Percentiles rank a stretch among this genome's conserved stretches.
Evolutionary conservation across 2,797 vertebrate genomes (phyloP).

Genomic region (Anguilla obscura): DNA sequence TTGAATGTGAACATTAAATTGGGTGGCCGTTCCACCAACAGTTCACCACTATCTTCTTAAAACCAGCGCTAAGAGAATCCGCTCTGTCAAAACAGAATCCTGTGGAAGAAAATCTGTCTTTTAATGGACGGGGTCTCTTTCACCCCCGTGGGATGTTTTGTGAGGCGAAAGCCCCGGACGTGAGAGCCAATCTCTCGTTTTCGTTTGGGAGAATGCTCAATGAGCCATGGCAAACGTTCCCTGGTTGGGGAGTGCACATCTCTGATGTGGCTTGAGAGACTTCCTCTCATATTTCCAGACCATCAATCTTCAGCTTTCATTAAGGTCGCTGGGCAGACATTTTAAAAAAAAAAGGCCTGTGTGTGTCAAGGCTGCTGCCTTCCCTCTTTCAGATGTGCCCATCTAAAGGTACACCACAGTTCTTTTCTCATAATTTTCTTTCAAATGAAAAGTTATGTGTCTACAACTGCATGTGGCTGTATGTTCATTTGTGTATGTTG

Average conservation of each 20-base stretch:
- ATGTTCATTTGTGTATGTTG: not conserved
- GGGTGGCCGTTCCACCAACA: not conserved
- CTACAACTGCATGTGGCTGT: not conserved
- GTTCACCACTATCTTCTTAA: not conserved
- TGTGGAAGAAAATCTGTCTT: constrained; percentile 13
- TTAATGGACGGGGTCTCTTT: constrained; percentile 15
- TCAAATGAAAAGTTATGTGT: not conserved
- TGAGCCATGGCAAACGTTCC: not conserved
- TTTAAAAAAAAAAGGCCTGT: constrained; percentile 5
- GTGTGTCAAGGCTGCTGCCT: not conserved
- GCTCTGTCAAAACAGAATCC: constrained; percentile 21
- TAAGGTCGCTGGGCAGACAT: not conserved
- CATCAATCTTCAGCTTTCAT: constrained; percentile 16
- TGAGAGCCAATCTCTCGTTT: not conserved
- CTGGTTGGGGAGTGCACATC: not conserved
- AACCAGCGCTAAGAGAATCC: not conserved
- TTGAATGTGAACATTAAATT: not conserved
- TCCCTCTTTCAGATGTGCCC: not conserved
- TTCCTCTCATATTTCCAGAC: not conserved
- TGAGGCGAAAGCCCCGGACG: not conserved
- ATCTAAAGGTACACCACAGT: not conserved
- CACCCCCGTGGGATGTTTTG: not conserved
- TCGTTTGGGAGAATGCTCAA: not conserved
- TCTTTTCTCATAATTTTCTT: not conserved
- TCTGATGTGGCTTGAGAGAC: not conserved